Evolutionary conservation across 2,797 vertebrate genomes (phyloP), one percentile per base, ranked within the genome.

Genomic region (Mastacembelus armatus): DNA sequence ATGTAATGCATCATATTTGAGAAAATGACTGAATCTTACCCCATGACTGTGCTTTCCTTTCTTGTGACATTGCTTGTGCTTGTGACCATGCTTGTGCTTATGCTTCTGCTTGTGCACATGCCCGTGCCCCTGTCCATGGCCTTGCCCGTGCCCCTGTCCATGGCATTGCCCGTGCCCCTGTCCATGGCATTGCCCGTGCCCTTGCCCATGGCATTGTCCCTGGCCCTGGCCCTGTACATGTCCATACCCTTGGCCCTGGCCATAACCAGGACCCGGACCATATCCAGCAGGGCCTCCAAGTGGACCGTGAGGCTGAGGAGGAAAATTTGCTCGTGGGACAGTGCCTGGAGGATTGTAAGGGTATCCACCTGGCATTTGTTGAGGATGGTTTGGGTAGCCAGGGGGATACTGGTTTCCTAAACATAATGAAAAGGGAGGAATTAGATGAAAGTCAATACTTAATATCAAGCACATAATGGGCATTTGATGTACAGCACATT

Each of bases 21-120:
- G 3, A 51, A 36, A 51, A 22, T 2, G 1, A 16, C 0, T 5
- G 10, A n/a, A 0, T 43, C 85, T 88, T 65, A 90, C 90, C 85
- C 78, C 78, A 0, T 79, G 79, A 32, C 60, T 5, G 1, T 78
- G 18, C 36, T 77, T 85, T 50, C 77, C 88, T 57, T 88, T 85
- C 74, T 92, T 91, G 75, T 92, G 91, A 30, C 87, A 86, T 0
- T 75, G 15, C 21, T 0, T 38, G 6, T 91, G 88, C 5, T 78
- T 77, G 82, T 91, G 87, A 9, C 80, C 48, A n/a, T 64, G 45
- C 3, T 47, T 18, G 4, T 70, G 29, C 1, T 38, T 48, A 1
- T 62, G 57, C 8, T 19, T 44, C 10, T 59, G 18, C 21, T 16
- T 65, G 66, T 1, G 26, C 61, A 1, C 64, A 0, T 74, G 72